These are phyloP conservation scores for Meiosimyza platycephala DNA, from an alignment of 2,888 invertebrate genomes.

Conservation along the genomic window DNA sequence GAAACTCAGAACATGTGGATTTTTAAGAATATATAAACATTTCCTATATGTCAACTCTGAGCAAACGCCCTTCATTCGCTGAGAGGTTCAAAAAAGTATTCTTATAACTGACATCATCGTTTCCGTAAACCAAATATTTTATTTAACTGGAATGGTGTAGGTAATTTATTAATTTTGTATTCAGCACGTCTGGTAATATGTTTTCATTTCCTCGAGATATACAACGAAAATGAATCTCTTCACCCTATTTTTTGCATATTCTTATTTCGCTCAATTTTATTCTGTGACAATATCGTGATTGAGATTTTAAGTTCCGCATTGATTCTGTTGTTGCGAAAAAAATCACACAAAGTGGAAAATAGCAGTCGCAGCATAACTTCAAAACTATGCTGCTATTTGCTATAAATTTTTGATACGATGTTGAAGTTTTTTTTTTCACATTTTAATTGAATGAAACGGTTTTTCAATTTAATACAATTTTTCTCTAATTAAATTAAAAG, in stretches of 20 bases:
- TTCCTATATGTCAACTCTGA: no score
- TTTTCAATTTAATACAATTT: not conserved
- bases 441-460: no score
- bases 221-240: not conserved
- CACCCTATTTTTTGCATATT: conserved; percentile 14
- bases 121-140: no score
- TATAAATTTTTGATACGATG: not conserved
- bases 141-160: no score
- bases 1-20: conserved; percentile 22
- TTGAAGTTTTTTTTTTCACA: no score
- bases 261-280: conserved; percentile 29
- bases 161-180: no score
- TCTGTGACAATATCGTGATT: conserved; percentile 47
- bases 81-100: no score
- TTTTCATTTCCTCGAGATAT: no score
- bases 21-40: no score
- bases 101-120: no score
- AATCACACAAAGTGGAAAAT: not conserved
- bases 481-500: conserved; percentile 28
- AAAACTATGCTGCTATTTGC: not conserved
- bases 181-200: no score
- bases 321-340: conserved; percentile 6
- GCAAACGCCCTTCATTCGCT: no score
- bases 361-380: conserved; percentile 12
- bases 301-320: conserved; percentile 47